Evolutionary conservation across 2,888 invertebrate genomes (phyloP).

Genomic region (Steinernema carpocapsae): DNA sequence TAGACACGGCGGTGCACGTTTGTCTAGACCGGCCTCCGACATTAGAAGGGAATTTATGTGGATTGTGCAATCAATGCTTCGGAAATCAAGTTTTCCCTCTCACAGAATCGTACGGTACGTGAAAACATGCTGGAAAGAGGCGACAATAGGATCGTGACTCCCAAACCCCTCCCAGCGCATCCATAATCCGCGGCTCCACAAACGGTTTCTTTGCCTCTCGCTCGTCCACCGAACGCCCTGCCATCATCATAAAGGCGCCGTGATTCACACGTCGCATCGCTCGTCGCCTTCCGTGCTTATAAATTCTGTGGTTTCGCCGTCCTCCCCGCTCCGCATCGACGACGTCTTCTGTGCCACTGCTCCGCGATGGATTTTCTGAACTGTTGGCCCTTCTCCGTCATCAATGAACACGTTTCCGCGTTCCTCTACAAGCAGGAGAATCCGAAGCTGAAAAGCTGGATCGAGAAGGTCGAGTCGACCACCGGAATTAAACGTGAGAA

Average conservation of each 20-base stretch:
- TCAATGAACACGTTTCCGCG: slow-evolving; percentile 19
- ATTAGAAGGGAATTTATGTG: too few relatives aligned
- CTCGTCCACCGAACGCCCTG: neutral
- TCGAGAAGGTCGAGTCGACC: slow-evolving; percentile 36
- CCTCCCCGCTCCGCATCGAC: neutral
- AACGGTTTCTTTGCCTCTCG: slow-evolving; percentile 12
- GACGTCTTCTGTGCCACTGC: neutral
- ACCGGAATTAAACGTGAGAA: slow-evolving; percentile 43
- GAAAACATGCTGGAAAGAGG: too few relatives aligned
- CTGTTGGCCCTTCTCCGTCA: neutral
- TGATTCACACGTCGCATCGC: slow-evolving; percentile 30
- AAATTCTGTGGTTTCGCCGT: neutral
- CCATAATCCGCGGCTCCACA: neutral
- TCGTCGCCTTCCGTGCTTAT: neutral
- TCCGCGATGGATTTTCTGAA: slow-evolving; percentile 3
- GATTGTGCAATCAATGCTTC: too few relatives aligned
- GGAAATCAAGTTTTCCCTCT: too few relatives aligned
- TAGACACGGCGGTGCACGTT: too few relatives aligned
- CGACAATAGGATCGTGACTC: too few relatives aligned
- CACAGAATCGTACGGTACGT: too few relatives aligned
- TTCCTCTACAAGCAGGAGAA: slow-evolving; percentile 34
- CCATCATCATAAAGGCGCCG: slow-evolving; percentile 18
- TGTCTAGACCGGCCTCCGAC: too few relatives aligned
- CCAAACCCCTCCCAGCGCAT: too few relatives aligned
- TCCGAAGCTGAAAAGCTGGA: slow-evolving; percentile 13